Percentiles rank a stretch among this genome's conserved stretches.
Evolutionary conservation across 1,140 invertebrate species (phyloP).

Genomic region (Centruroides sculpturatus): DNA sequence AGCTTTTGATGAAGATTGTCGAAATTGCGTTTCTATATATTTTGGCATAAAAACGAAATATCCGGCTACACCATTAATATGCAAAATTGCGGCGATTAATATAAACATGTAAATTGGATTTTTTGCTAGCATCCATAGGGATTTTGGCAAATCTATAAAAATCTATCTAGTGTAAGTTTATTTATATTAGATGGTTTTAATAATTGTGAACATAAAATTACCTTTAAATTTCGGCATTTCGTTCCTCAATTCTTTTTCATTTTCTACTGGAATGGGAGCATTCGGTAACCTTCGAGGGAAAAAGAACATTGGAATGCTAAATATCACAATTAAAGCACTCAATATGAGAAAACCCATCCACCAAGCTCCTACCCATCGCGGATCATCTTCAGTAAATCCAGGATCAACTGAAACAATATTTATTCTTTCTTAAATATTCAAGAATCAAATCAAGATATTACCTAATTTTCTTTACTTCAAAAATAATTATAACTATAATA

Average conservation of each 20-base stretch:
- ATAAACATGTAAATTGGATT: slow-evolving; percentile 53
- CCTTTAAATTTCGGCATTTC: too few species aligned
- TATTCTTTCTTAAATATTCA: too few species aligned
- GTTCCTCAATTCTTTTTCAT: too few species aligned
- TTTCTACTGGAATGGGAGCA: neutral
- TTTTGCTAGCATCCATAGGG: slow-evolving; percentile 42
- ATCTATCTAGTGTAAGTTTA: too few species aligned
- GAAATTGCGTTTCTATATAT: slow-evolving; percentile 58
- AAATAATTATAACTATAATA: too few species aligned
- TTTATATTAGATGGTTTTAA: too few species aligned
- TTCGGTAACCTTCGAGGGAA: slow-evolving; percentile 13
- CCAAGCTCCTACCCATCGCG: slow-evolving; percentile 33
- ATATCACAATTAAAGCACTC: slow-evolving; percentile 15
- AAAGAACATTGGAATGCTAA: slow-evolving; percentile 18
- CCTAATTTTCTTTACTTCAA: too few species aligned
- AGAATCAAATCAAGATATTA: too few species aligned
- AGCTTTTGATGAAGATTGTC: slow-evolving; percentile 50
- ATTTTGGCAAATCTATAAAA: slow-evolving; percentile 27
- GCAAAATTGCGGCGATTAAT: slow-evolving; percentile 47
- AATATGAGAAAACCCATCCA: slow-evolving; percentile 36
- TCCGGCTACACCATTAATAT: slow-evolving; percentile 52
- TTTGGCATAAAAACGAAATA: slow-evolving; percentile 61
- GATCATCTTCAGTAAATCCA: slow-evolving; percentile 22
- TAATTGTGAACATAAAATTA: too few species aligned
- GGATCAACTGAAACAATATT: slow-evolving; percentile 13